A percentile compares a stretch with the other conserved stretches of the same genome.
These are phyloP conservation scores for Astur gentilis DNA, from an alignment of 2,113 vertebrate genomes.

Conservation along the genomic window DNA sequence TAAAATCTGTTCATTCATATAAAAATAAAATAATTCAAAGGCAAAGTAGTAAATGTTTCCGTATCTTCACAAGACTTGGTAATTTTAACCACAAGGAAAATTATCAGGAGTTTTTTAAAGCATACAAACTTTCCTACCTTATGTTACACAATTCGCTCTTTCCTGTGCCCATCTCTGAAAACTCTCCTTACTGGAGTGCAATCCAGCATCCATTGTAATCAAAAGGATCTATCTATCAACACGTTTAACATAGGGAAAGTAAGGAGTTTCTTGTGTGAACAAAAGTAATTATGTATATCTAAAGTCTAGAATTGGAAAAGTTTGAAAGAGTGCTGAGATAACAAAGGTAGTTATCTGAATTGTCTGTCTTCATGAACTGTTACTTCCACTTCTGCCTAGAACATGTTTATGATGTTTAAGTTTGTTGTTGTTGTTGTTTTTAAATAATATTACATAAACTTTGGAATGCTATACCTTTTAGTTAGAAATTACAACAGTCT, in stretches of 20 bases:
- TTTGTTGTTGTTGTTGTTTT: not conserved
- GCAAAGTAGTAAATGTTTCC: not conserved
- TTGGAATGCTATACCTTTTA: not conserved
- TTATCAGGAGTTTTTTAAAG: not conserved
- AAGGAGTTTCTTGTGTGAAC: not conserved
- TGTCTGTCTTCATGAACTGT: not conserved
- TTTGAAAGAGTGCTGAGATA: not conserved
- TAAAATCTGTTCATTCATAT: not conserved
- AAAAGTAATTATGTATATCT: not conserved
- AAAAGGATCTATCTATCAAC: not conserved
- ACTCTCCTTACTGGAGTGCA: not conserved
- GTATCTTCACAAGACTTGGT: not conserved
- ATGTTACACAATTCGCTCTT: not conserved
- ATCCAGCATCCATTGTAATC: not conserved
- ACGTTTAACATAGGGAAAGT: not conserved
- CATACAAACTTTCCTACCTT: not conserved
- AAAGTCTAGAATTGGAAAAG: not conserved
- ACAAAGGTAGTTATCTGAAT: not conserved
- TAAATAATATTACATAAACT: not conserved
- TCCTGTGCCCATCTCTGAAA: not conserved
- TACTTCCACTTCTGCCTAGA: not conserved
- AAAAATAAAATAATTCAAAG: not conserved
- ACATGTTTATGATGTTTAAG: not conserved
- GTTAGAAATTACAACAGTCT: not conserved
- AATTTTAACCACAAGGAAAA: not conserved